Evolutionary conservation across 2,797 vertebrate genomes (phyloP), one percentile per base, ranked within the genome.

Genomic region (Catamblyrhynchus diadema): DNA sequence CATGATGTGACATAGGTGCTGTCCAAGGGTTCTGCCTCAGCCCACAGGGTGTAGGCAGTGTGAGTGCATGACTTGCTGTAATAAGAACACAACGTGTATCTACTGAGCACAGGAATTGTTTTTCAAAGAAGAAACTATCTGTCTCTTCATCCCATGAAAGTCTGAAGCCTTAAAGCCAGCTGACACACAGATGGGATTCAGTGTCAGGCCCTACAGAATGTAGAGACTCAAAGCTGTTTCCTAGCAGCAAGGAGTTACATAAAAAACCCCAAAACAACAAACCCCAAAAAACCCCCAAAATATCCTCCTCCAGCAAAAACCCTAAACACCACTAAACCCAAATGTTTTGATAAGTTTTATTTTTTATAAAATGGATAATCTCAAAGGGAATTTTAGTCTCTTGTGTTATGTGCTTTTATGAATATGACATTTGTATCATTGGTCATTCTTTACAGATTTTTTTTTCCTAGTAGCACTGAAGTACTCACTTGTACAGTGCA

Each of bases 11-110:
- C 86, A 80, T 42, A 81, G 86, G 94, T 92, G 90, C 71, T 82
- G 90, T 95, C 90, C 60, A 47, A 89, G 71, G 88, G 74, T 70
- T 95, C 79, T 90, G 90, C 90, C 81, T 93, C 88, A 80, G 78
- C 92, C 86, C 74, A 71, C 81, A 9, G 83, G 67, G 57, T 54
- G 94, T 93, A 32, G 96, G 94, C 92, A 90, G 90, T 80, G 78
- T 45, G 81, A 92, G 87, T 30, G 81, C 74, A 82, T 80, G 86
- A 90, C 81, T 94, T 56, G 44, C 60, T 89, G 66, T 45, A 61
- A 90, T 69, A 60, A 57, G 60, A 84, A 80, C 88, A 80, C 18
- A n/a, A 10, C 37, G 1, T 65, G 1, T 37, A 66, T 67, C 62
- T 67, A 37, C 73, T 27, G 66, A 95, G 67, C 39, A 35, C 51